These are phyloP conservation scores for Ryuthela nishihirai DNA, from an alignment of 2,888 invertebrate species.

Conservation along the genomic window DNA sequence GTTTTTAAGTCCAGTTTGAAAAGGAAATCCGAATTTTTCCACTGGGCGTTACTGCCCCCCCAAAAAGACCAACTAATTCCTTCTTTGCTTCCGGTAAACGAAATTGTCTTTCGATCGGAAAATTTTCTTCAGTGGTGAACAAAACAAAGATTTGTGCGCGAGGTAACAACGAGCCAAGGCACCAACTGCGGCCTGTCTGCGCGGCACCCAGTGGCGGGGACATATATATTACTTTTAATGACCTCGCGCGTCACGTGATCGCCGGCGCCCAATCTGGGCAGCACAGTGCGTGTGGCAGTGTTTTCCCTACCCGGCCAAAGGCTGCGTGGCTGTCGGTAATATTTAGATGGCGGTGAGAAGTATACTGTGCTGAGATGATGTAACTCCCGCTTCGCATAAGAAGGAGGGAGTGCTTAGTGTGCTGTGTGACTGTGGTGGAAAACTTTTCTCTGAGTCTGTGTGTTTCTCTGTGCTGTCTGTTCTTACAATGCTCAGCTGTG, in stretches of 20 bases:
- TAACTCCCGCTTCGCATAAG: background rate
- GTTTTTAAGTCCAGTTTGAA: too few relatives aligned
- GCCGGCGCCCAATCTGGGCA: conserved; percentile 16
- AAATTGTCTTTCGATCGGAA: too few relatives aligned
- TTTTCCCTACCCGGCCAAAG: conserved; percentile 15
- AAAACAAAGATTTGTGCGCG: too few relatives aligned
- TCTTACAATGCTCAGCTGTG: background rate
- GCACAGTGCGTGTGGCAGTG: conserved; percentile 9
- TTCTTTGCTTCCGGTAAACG: too few relatives aligned
- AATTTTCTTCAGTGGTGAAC: too few relatives aligned
- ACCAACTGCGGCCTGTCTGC: conserved; percentile 11
- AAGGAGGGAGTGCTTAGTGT: background rate
- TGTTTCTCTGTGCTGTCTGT: background rate
- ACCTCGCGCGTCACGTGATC: conserved; percentile 18
- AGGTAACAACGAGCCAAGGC: conserved; percentile 17
- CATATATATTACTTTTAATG: conserved; percentile 30
- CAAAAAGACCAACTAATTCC: too few relatives aligned
- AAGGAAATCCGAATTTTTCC: too few relatives aligned
- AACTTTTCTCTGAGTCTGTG: background rate
- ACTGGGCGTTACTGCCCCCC: too few relatives aligned
- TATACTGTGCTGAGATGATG: conserved; percentile 29
- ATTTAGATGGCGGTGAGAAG: conserved; percentile 32
- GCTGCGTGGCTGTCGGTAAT: conserved; percentile 10
- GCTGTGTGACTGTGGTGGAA: background rate
- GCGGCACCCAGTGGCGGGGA: conserved; percentile 11